These are phyloP conservation scores for Archegozetes longisetosus DNA, from an alignment of 1,140 invertebrate species.

Conservation along the genomic window DNA sequence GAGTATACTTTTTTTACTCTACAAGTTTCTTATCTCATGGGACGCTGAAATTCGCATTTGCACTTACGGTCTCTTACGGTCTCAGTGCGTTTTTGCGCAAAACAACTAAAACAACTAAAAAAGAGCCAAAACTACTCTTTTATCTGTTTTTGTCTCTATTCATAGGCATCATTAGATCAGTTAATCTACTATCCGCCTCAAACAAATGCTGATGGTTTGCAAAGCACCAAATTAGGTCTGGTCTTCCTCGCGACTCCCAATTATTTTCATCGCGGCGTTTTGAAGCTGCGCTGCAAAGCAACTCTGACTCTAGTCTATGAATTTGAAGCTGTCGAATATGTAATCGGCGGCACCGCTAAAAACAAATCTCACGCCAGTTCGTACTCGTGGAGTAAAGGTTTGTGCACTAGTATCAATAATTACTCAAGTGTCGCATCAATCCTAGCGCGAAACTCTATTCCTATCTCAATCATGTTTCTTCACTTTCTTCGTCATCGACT, in stretches of 20 bases:
- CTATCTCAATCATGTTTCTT: too few relatives aligned
- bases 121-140: too few relatives aligned
- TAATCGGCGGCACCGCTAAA: conserved; percentile 1
- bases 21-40: not conserved
- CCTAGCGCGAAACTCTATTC: too few relatives aligned
- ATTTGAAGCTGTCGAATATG: conserved; percentile 6
- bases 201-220: not conserved
- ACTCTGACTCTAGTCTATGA: conserved; percentile 1
- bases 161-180: not conserved
- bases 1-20: not conserved
- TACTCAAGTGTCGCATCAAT: too few relatives aligned
- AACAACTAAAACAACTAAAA: too few relatives aligned
- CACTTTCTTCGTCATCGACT: too few relatives aligned
- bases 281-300: conserved; percentile 10
- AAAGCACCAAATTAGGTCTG: conserved; percentile 3
- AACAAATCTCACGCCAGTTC: not conserved
- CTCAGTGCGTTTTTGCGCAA: too few relatives aligned
- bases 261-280: conserved; percentile 6
- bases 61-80: not conserved
- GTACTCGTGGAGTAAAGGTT: not conserved
- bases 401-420: too few relatives aligned
- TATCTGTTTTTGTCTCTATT: not conserved
- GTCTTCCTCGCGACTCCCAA: not conserved
- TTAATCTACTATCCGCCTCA: not conserved
- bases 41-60: not conserved